Percentiles rank a stretch among this genome's conserved stretches.
These are phyloP conservation scores for Aplocera efformata DNA, from an alignment of 2,888 invertebrate species.

Conservation along the genomic window DNA sequence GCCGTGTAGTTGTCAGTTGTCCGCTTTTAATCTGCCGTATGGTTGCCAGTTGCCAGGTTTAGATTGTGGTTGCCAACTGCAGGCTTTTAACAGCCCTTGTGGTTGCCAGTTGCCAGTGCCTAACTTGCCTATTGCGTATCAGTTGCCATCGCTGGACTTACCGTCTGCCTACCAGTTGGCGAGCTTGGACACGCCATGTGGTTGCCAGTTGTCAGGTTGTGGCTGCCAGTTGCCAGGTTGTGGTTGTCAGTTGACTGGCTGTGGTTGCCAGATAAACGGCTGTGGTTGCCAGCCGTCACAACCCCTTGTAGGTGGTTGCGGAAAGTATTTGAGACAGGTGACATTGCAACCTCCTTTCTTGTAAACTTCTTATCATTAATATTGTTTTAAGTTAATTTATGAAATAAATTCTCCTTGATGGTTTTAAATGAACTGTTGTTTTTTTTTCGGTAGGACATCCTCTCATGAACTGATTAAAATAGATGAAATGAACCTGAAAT, in stretches of 20 bases:
- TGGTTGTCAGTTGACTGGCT: conserved; percentile 17
- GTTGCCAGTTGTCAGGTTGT: conserved; percentile 15
- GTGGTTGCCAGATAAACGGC: conserved; percentile 20
- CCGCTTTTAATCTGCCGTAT: conserved; percentile 1
- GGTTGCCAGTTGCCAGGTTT: conserved; percentile 7
- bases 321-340: conserved; percentile 50
- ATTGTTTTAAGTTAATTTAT: neutral
- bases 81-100: conserved; percentile 4
- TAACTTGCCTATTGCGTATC: neutral
- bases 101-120: conserved; percentile 5
- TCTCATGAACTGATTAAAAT: no score
- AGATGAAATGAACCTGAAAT: no score
- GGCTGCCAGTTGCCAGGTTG: conserved; percentile 13
- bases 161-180: neutral
- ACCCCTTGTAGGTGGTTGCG: conserved; percentile 22
- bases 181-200: conserved; percentile 15
- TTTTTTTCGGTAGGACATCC: neutral
- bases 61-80: conserved; percentile 9
- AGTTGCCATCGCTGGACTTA: no score
- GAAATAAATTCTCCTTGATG: neutral
- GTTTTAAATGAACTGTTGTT: conserved; percentile 10
- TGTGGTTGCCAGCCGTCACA: conserved; percentile 21
- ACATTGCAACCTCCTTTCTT: conserved; percentile 57
- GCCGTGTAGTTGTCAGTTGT: conserved; percentile 5
- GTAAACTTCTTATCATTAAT: conserved; percentile 28